Percentiles rank a stretch among this genome's conserved stretches.
phyloP scores from a whole-genome alignment of 2,113 vertebrate species.

The Laticauda laticaudata region DNA sequence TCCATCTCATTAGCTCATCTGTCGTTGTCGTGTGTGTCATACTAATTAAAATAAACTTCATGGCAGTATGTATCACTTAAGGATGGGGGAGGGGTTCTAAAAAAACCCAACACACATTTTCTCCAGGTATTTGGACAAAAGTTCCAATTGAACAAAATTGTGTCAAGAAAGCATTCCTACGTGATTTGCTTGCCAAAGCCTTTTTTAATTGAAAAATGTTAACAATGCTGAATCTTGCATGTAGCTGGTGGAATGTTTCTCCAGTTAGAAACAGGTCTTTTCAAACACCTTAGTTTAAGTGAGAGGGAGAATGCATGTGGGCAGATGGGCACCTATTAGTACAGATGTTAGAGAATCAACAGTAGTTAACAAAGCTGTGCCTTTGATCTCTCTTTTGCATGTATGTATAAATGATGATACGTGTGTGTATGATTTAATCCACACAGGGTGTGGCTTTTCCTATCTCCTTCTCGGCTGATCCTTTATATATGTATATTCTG shows the following conservation, averaged over 20 bases:
- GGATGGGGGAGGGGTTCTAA: background rate
- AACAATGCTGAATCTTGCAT: conserved; percentile 36
- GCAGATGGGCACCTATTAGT: conserved; percentile 10
- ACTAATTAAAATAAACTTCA: conserved; percentile 63
- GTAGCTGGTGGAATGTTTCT: background rate
- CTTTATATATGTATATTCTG: conserved; percentile 69
- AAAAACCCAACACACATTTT: background rate
- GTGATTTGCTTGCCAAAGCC: conserved; percentile 24
- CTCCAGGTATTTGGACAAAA: conserved; percentile 3
- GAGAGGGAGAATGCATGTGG: conserved; percentile 24
- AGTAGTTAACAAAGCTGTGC: background rate
- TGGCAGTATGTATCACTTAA: conserved; percentile 62
- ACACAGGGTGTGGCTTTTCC: conserved; percentile 52
- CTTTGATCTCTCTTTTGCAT: background rate
- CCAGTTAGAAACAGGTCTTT: background rate
- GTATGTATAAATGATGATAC: conserved; percentile 46
- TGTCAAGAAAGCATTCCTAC: conserved; percentile 56
- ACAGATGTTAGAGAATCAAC: background rate
- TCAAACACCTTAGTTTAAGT: conserved; percentile 45
- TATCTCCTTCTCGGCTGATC: conserved; percentile 75
- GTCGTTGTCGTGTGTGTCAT: conserved; percentile 46
- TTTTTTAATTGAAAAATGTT: conserved; percentile 43
- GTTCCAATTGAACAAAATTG: conserved; percentile 59
- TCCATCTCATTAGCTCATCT: conserved; percentile 67
- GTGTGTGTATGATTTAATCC: conserved; percentile 44